These are phyloP conservation scores for Disparrhopalites patrizii DNA, from an alignment of 2,888 invertebrate genomes.

Conservation along the genomic window DNA sequence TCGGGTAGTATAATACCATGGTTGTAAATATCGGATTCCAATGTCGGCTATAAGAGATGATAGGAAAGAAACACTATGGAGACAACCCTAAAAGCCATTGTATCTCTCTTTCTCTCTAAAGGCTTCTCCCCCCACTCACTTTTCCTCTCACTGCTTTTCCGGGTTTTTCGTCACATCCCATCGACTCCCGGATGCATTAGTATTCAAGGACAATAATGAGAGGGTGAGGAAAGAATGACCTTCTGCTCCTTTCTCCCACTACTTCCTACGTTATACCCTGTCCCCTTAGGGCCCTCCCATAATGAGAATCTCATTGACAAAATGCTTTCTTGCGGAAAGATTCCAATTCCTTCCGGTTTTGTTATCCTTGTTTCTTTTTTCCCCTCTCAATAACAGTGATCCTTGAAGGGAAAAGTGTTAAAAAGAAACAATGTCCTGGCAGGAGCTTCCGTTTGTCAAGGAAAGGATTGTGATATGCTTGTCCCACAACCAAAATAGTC, in stretches of 20 bases:
- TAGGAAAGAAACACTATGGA: background rate
- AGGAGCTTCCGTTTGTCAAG: too few species aligned
- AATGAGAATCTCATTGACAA: conserved; percentile 15
- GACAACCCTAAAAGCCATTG: background rate
- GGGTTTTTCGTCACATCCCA: conserved; percentile 45
- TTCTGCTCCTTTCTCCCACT: background rate
- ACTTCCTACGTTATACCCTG: background rate
- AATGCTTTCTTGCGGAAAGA: conserved; percentile 20
- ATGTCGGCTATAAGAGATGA: too few species aligned
- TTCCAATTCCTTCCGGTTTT: conserved; percentile 2
- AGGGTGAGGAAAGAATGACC: conserved; percentile 17
- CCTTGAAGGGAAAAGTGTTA: background rate
- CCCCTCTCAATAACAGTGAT: background rate
- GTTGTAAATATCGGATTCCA: too few species aligned
- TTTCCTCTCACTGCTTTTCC: conserved; percentile 14
- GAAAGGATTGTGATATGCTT: background rate
- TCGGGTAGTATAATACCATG: too few species aligned
- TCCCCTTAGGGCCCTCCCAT: conserved; percentile 1
- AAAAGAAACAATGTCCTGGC: too few species aligned
- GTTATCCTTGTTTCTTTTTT: too few species aligned
- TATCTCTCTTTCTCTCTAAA: background rate
- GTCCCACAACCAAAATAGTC: background rate
- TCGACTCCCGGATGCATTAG: conserved; percentile 42
- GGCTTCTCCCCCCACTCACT: too few species aligned
- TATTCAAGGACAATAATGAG: conserved; percentile 24